Conservation (phyloP, 2,113 vertebrate species). For the Pomatostomus ruficeps region DNA sequence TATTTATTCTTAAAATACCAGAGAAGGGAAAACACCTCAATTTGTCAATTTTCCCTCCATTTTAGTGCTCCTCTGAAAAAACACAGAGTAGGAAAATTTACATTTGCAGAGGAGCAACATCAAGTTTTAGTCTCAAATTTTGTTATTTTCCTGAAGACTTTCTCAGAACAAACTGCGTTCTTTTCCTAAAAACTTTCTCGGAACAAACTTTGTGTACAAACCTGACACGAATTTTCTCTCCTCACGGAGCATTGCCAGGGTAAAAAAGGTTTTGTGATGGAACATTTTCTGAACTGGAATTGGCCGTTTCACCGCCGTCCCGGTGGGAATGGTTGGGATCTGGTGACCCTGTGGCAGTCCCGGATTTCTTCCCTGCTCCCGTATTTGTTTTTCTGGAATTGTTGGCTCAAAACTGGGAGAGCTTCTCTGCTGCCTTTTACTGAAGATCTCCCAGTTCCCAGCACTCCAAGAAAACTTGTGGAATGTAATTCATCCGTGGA, state of each 20-base stretch:
- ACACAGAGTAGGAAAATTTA: fast-evolving
- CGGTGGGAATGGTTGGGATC: too few species aligned
- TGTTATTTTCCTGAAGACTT: not conserved
- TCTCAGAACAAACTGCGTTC: not conserved
- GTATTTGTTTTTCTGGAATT: not conserved
- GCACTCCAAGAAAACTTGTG: not conserved
- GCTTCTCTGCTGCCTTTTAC: not conserved
- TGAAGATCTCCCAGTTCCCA: not conserved
- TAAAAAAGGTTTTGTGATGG: too few species aligned
- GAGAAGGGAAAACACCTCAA: fast-evolving
- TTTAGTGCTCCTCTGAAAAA: not conserved
- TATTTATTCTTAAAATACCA: not conserved
- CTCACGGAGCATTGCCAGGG: too few species aligned
- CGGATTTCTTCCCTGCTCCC: too few species aligned
- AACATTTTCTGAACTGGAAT: too few species aligned
- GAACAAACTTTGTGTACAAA: not conserved
- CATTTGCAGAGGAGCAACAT: not conserved
- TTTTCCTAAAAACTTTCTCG: not conserved
- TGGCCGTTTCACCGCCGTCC: too few species aligned
- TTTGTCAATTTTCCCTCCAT: not conserved
- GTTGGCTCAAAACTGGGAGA: not conserved
- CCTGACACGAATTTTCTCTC: too few species aligned
- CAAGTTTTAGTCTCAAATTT: not conserved
- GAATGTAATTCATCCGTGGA: fast-evolving
- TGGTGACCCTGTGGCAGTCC: too few species aligned